Evolutionary conservation across 2,113 vertebrate species (phyloP).

Genomic region (Gambusia affinis): DNA sequence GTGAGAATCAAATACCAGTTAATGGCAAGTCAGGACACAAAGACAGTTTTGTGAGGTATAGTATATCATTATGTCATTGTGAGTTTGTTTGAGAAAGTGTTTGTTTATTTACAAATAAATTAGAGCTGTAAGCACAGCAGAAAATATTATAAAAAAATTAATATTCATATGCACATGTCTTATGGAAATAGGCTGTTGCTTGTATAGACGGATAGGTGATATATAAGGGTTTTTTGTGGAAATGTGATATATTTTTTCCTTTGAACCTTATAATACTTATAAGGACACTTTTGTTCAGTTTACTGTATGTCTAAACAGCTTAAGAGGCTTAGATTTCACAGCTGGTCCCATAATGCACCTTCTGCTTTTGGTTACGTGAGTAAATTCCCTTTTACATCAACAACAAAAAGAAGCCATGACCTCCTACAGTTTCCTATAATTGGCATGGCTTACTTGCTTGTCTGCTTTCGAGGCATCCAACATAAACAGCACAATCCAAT

Average conservation of each 20-base stretch:
- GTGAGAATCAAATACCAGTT: too few relatives aligned
- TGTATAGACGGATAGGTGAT: too few relatives aligned
- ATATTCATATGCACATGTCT: too few relatives aligned
- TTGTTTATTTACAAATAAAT: too few relatives aligned
- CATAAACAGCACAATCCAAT: constrained; percentile 87
- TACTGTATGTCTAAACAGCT: neutral
- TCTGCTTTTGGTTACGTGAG: constrained; percentile 18
- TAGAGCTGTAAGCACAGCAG: too few relatives aligned
- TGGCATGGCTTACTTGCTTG: constrained; percentile 74
- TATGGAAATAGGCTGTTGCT: too few relatives aligned
- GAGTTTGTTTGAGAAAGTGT: too few relatives aligned
- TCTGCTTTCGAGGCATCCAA: constrained; percentile 67
- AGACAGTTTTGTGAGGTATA: too few relatives aligned
- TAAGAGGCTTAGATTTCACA: neutral
- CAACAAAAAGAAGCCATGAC: constrained; percentile 9
- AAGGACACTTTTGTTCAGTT: neutral
- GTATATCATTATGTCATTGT: too few relatives aligned
- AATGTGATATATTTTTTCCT: neutral
- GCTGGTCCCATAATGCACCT: neutral
- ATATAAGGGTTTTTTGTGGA: too few relatives aligned
- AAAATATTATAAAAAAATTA: too few relatives aligned
- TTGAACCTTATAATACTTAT: neutral
- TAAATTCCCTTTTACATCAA: neutral
- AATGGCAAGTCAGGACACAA: too few relatives aligned
- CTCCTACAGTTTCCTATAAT: constrained; percentile 71